phyloP scores from a whole-genome alignment of 2,113 vertebrate species.

The Sebastes fasciatus region DNA sequence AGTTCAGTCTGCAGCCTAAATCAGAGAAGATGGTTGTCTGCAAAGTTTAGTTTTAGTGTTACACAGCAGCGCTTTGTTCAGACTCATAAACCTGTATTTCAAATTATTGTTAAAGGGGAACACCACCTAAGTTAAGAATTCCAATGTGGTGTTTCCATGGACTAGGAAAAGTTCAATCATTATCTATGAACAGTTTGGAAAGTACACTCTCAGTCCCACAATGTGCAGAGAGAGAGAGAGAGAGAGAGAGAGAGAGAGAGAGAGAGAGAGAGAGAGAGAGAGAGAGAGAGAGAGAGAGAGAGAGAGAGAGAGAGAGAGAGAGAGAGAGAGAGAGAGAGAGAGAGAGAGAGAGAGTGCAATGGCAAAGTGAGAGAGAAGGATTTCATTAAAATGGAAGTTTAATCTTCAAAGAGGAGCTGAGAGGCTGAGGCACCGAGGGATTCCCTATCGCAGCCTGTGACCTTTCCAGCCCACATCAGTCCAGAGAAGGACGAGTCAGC shows the following conservation, averaged over 20 bases:
- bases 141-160: no score
- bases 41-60: not conserved
- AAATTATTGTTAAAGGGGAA: no score
- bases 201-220: not conserved
- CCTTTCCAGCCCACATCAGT: constrained; percentile 33
- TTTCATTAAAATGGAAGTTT: constrained; percentile 41
- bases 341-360: not conserved
- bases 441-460: constrained; percentile 25
- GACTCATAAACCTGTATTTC: no score
- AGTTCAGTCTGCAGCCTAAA: not conserved
- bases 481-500: constrained; percentile 19
- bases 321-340: not conserved
- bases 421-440: constrained; percentile 30
- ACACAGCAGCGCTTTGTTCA: not conserved
- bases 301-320: not conserved
- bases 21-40: not conserved
- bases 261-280: no score
- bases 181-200: not conserved
- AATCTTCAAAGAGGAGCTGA: constrained; percentile 54
- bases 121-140: no score
- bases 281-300: not conserved
- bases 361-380: not conserved
- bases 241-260: not conserved
- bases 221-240: not conserved
- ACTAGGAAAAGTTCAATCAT: no score